Percentiles rank a stretch among this genome's conserved stretches.
phyloP scores from a whole-genome alignment of 2,888 invertebrate genomes.

The Chalcis sispes region DNA sequence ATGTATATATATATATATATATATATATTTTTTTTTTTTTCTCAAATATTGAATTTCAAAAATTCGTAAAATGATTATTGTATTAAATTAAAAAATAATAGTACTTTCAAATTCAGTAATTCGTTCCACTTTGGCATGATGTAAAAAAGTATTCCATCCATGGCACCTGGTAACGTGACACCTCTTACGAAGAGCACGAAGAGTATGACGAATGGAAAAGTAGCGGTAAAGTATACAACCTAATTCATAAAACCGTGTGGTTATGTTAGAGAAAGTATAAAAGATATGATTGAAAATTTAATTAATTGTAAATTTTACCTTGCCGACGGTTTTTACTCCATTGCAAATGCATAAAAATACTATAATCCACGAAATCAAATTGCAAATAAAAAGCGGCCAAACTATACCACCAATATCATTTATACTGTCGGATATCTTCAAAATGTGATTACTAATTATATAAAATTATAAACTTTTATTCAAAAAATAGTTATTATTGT shows the following conservation, averaged over 20 bases:
- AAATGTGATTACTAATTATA: constrained; percentile 82
- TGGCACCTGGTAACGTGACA: constrained; percentile 88
- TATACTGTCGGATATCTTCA: constrained; percentile 86
- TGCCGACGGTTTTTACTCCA: constrained; percentile 92
- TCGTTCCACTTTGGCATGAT: constrained; percentile 88
- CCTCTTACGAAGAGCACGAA: constrained; percentile 85
- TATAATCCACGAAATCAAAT: constrained; percentile 87
- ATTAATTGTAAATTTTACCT: constrained; percentile 77
- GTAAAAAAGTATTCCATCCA: constrained; percentile 86
- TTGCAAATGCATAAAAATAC: constrained; percentile 91
- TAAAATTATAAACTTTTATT: constrained; percentile 2
- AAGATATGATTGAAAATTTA: neutral
- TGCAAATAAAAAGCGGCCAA: constrained; percentile 87
- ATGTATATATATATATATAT: no score
- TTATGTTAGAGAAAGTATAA: constrained; percentile 17
- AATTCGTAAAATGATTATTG: no score
- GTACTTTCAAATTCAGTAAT: constrained; percentile 84
- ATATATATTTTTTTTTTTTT: no score
- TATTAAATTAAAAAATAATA: neutral
- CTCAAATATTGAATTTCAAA: no score
- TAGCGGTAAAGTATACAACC: constrained; percentile 91
- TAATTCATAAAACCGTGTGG: constrained; percentile 62
- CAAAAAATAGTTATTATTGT: neutral
- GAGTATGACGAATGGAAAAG: constrained; percentile 88
- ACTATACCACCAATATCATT: constrained; percentile 86